These are phyloP conservation scores for Apolygus lucorum DNA, from an alignment of 1,140 invertebrate species.

Conservation along the genomic window DNA sequence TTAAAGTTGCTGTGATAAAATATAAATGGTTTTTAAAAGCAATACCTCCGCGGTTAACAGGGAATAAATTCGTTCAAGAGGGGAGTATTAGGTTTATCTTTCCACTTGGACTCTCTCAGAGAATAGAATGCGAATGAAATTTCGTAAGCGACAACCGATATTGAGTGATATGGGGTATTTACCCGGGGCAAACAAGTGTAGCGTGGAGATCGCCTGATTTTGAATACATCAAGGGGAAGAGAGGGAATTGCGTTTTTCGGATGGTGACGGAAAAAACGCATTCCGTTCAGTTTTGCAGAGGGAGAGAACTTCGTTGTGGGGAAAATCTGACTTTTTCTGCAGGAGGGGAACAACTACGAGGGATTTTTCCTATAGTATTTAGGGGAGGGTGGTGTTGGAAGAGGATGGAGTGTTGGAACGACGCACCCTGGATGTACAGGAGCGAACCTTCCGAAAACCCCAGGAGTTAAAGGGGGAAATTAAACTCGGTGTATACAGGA, in stretches of 20 bases:
- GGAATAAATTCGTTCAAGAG: background rate
- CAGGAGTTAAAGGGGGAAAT: constrained; percentile 3
- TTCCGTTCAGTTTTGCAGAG: background rate
- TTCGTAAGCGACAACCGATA: constrained; percentile 15
- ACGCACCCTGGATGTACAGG: too few relatives aligned
- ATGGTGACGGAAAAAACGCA: constrained; percentile 4
- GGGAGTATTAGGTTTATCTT: constrained; percentile 3
- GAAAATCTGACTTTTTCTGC: too few relatives aligned
- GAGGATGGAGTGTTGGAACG: too few relatives aligned
- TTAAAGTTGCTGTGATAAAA: background rate
- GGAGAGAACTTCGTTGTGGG: background rate
- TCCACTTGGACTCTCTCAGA: background rate
- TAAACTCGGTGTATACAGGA: constrained; percentile 20
- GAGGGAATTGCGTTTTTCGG: constrained; percentile 13
- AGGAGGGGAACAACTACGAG: background rate
- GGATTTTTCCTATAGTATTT: too few relatives aligned
- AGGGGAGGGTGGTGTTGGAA: too few relatives aligned
- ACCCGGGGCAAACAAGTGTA: constrained; percentile 14
- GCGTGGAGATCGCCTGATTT: constrained; percentile 9
- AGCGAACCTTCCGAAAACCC: background rate
- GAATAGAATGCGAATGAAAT: constrained; percentile 15
- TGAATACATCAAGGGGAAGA: constrained; percentile 11
- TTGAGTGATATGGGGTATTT: constrained; percentile 11
- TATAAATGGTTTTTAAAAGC: background rate
- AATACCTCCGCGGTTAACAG: constrained; percentile 3